These are phyloP conservation scores for Aphodius granarius DNA, from an alignment of 2,888 invertebrate genomes.

Conservation along the genomic window DNA sequence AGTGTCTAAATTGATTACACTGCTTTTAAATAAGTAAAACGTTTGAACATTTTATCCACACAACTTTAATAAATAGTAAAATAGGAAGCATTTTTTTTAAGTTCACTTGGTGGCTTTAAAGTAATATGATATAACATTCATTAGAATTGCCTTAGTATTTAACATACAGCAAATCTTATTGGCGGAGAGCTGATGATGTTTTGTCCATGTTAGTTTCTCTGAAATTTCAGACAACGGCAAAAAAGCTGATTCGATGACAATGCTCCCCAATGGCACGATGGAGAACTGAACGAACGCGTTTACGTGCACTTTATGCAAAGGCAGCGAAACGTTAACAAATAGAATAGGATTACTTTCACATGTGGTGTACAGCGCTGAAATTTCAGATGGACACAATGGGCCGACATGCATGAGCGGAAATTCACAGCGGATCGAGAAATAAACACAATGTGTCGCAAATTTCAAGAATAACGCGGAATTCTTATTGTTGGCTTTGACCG, in stretches of 20 bases:
- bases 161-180: no score
- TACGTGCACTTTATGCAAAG: constrained; percentile 43
- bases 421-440: neutral
- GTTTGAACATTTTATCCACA: neutral
- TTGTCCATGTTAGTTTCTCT: neutral
- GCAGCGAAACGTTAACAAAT: constrained; percentile 47
- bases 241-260: neutral
- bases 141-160: no score
- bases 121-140: no score
- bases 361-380: constrained; percentile 34
- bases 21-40: neutral
- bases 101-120: no score
- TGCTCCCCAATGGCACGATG: neutral
- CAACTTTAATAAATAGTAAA: no score
- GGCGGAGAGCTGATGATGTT: no score
- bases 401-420: neutral
- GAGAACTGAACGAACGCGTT: constrained; percentile 29
- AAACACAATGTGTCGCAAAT: neutral
- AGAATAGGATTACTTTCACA: constrained; percentile 50
- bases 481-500: neutral
- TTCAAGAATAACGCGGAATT: neutral
- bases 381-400: constrained; percentile 13
- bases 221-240: neutral
- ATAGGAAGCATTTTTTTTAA: no score
- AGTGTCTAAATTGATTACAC: neutral